Evolutionary conservation across 1,140 invertebrate genomes (phyloP).

Genomic region (Batillaria attramentaria): DNA sequence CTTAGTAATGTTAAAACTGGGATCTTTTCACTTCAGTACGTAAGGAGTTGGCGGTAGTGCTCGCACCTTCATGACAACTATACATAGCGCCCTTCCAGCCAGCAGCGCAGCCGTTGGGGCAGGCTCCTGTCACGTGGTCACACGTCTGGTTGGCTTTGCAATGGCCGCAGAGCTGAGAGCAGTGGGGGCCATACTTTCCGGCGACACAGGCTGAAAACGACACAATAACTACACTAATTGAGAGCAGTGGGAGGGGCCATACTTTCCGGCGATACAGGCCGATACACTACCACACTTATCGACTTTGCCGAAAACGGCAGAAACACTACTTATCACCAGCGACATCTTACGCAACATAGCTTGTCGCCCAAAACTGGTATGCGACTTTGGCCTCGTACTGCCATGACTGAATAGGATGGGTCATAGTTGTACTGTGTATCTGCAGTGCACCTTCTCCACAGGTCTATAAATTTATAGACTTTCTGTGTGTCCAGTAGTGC

Average conservation of each 20-base stretch:
- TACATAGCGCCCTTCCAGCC: slow-evolving; percentile 39
- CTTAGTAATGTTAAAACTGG: too few species aligned
- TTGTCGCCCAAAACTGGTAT: too few species aligned
- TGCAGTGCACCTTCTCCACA: too few species aligned
- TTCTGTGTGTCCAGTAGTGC: too few species aligned
- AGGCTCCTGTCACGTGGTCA: slow-evolving; percentile 53
- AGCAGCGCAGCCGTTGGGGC: slow-evolving; percentile 42
- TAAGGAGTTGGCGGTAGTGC: too few species aligned
- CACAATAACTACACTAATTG: not conserved
- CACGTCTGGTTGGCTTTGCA: slow-evolving; percentile 42
- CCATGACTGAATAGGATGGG: too few species aligned
- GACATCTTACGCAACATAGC: too few species aligned
- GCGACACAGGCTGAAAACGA: slow-evolving; percentile 35
- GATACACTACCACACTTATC: not conserved
- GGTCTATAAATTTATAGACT: too few species aligned
- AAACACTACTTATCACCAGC: too few species aligned
- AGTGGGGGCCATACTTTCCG: slow-evolving; percentile 38
- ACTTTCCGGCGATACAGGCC: not conserved
- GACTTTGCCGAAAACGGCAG: not conserved
- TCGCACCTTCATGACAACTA: not conserved
- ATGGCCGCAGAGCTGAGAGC: slow-evolving; percentile 42
- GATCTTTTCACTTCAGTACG: too few species aligned
- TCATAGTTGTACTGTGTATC: too few species aligned
- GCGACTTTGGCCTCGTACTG: too few species aligned
- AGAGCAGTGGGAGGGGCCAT: not conserved